Conservation (phyloP, 1,140 invertebrate species). For the Micrasema minimum region DNA sequence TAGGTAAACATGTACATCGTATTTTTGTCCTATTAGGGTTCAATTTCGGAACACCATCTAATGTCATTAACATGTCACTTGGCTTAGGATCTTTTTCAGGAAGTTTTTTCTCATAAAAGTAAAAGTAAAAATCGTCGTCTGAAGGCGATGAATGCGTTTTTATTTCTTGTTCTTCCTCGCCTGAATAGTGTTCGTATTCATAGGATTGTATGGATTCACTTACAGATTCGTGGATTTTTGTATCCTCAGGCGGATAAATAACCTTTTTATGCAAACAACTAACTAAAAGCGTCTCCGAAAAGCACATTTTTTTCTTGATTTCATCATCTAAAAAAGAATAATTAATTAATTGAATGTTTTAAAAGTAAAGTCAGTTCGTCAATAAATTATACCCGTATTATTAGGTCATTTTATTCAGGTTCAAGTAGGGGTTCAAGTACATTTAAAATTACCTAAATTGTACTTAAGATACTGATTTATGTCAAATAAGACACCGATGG, state of each 20-base stretch:
- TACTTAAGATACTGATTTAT: conserved; percentile 8
- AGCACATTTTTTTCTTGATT: conserved; percentile 60
- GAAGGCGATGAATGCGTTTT: not conserved
- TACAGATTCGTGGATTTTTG: not conserved
- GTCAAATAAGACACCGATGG: conserved; percentile 17
- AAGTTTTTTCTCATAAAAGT: conserved; percentile 61
- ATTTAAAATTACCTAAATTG: conserved; percentile 19
- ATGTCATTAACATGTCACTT: conserved; percentile 57
- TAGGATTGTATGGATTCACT: not conserved
- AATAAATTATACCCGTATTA: too few relatives aligned
- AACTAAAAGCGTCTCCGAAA: conserved; percentile 62
- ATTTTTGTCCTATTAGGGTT: conserved; percentile 55
- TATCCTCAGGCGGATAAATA: conserved; percentile 52
- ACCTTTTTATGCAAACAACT: conserved; percentile 61
- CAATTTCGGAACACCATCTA: conserved; percentile 59
- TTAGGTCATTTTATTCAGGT: not conserved
- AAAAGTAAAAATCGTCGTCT: conserved; percentile 62
- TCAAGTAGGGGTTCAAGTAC: too few relatives aligned
- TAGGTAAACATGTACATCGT: conserved; percentile 34
- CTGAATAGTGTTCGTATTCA: not conserved
- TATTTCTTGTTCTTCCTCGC: conserved; percentile 51
- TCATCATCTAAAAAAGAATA: conserved; percentile 57
- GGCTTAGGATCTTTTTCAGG: conserved; percentile 56
- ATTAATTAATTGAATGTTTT: too few relatives aligned
- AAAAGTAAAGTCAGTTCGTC: too few relatives aligned